phyloP scores from a whole-genome alignment of 2,888 invertebrate genomes.

The Pecten maximus region DNA sequence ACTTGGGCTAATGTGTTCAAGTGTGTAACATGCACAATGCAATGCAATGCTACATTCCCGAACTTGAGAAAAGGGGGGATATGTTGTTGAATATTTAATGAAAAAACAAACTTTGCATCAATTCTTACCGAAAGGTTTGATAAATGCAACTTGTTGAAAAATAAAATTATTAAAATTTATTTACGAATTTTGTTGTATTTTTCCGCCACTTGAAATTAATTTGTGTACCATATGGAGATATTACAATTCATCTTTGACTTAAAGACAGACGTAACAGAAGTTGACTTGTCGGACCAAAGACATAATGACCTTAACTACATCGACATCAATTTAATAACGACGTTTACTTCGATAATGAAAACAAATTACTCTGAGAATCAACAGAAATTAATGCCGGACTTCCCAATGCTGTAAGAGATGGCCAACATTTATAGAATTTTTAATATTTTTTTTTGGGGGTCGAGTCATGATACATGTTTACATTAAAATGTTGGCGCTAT shows the following conservation, averaged over 20 bases:
- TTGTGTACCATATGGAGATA: no score
- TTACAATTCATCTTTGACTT: no score
- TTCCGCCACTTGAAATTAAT: background rate
- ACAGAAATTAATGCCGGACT: no score
- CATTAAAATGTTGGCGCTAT: background rate
- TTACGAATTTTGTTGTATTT: background rate
- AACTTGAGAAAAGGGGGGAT: conserved; percentile 1
- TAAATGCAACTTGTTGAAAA: conserved; percentile 4
- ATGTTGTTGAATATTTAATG: conserved; percentile 15
- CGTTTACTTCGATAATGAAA: no score
- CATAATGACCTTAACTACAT: no score
- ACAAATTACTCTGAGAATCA: no score
- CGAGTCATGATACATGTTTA: background rate
- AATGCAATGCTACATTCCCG: conserved; percentile 30
- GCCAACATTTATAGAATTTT: no score
- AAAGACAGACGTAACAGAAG: no score
- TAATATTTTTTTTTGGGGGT: no score
- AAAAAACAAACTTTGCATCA: background rate
- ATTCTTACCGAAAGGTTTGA: conserved; percentile 6
- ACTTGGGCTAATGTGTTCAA: background rate
- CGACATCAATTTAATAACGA: no score
- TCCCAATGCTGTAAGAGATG: no score
- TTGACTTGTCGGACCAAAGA: no score
- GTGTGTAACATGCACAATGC: background rate
- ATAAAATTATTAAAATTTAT: conserved; percentile 15